Evolutionary conservation across 2,113 vertebrate species (phyloP).

Genomic region (Prolemur simus): DNA sequence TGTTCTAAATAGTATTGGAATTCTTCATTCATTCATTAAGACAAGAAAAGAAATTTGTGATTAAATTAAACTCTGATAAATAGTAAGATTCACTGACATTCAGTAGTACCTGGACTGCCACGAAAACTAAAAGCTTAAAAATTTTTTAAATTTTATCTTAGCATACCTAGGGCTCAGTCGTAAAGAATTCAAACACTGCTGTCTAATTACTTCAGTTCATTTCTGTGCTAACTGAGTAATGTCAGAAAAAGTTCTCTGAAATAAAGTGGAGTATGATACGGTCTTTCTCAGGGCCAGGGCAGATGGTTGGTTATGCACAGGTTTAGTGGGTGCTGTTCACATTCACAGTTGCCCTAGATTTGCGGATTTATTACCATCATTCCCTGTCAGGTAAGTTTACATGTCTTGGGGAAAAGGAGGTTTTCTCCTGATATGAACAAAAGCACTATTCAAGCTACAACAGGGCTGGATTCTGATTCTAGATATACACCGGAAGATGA

Average conservation of each 20-base stretch:
- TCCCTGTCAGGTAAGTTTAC: not conserved
- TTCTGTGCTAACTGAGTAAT: slow-evolving; percentile 57
- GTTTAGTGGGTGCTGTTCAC: not conserved
- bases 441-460: not conserved
- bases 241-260: not conserved
- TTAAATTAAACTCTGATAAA: slow-evolving; percentile 79
- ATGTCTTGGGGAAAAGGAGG: not conserved
- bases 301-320: not conserved
- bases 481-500: not conserved
- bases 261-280: not conserved
- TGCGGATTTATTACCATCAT: not conserved
- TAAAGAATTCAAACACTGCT: slow-evolving; percentile 69
- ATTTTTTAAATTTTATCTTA: slow-evolving; percentile 60
- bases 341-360: not conserved
- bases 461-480: not conserved
- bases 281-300: not conserved
- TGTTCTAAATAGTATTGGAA: slow-evolving; percentile 65
- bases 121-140: slow-evolving; percentile 62
- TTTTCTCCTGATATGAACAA: not conserved
- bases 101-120: not conserved
- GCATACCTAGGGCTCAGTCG: slow-evolving; percentile 19
- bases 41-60: slow-evolving; percentile 64
- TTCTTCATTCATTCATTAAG: slow-evolving; percentile 71
- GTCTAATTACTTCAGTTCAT: slow-evolving; percentile 71
- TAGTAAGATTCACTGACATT: slow-evolving; percentile 60